Conservation (phyloP, 2,113 vertebrate species). For the Cinclus mexicanus region DNA sequence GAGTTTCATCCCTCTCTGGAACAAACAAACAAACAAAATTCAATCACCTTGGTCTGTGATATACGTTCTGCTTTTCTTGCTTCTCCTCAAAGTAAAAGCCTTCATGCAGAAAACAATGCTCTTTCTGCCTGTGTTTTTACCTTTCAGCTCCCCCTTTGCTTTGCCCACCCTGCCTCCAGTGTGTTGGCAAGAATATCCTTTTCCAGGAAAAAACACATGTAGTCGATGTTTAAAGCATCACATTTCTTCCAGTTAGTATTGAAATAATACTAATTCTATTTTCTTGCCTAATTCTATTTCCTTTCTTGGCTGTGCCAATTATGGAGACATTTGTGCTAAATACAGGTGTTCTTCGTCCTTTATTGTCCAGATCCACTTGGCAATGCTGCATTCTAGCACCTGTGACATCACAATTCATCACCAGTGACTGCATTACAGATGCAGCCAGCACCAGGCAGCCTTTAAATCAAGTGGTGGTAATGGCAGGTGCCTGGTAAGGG, state of each 20-base stretch:
- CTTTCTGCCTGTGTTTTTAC: not conserved
- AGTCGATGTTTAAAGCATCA: not conserved
- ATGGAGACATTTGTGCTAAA: slow-evolving; percentile 4
- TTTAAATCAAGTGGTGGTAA: not conserved
- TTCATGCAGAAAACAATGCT: not conserved
- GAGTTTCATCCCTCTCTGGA: not conserved
- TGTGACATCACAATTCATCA: slow-evolving; percentile 25
- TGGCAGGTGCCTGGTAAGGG: not conserved
- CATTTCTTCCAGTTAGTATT: not conserved
- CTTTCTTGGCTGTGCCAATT: not conserved
- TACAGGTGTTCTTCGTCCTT: not conserved
- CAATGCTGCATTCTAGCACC: not conserved
- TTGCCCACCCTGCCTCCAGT: not conserved
- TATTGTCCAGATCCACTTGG: not conserved
- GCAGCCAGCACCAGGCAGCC: not conserved
- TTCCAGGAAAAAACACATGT: not conserved
- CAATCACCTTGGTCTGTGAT: not conserved
- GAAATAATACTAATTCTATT: not conserved
- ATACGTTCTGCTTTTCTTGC: slow-evolving; percentile 25
- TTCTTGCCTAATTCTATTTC: slow-evolving; percentile 8
- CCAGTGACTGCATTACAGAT: not conserved
- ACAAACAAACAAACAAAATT: not conserved
- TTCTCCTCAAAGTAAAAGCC: not conserved
- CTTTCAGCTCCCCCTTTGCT: not conserved
- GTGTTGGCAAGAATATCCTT: not conserved